Conservation (phyloP, 2,113 vertebrate genomes). For the Bungarus multicinctus region DNA sequence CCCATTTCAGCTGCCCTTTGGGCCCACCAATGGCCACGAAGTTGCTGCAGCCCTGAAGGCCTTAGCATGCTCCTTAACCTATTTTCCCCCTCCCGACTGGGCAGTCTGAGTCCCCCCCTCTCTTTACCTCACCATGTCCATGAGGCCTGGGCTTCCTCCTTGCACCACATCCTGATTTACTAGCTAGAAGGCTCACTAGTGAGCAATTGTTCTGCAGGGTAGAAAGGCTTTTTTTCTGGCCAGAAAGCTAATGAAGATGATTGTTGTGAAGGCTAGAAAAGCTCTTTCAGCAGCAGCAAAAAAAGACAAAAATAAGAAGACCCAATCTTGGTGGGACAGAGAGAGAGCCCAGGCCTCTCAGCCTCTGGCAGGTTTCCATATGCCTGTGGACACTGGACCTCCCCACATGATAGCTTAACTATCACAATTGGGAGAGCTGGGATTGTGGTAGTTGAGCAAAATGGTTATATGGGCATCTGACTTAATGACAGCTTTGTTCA, state of each 20-base stretch:
- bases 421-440: neutral
- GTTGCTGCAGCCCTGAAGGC: neutral
- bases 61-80: neutral
- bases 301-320: too few species aligned
- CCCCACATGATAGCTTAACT: neutral
- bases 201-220: neutral
- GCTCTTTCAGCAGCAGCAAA: neutral
- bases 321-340: too few species aligned
- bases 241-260: neutral
- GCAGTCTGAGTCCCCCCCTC: neutral
- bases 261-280: neutral
- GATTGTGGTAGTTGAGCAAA: neutral
- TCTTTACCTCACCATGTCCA: neutral
- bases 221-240: neutral
- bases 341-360: neutral
- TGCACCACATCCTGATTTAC: neutral
- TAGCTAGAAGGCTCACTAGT: neutral
- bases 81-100: neutral
- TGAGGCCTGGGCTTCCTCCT: neutral
- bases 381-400: neutral
- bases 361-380: neutral
- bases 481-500: neutral
- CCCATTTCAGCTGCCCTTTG: neutral
- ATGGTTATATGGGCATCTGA: neutral
- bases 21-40: neutral